These are phyloP conservation scores for Spondyliosoma cantharus DNA, from an alignment of 2,797 vertebrate species.

Conservation along the genomic window DNA sequence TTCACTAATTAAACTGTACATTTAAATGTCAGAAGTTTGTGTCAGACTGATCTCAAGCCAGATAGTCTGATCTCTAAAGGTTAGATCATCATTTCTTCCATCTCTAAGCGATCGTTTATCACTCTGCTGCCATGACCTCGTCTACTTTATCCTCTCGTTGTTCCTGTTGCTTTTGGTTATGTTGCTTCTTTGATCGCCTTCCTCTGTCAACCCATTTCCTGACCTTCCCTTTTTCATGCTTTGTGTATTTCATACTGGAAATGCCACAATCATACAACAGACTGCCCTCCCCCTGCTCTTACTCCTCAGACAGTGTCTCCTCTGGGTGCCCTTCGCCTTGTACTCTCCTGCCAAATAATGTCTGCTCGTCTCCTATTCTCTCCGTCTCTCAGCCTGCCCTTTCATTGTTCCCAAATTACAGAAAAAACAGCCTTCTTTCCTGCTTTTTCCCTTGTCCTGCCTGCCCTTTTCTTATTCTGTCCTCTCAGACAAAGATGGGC, in stretches of 20 bases:
- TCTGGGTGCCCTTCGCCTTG: constrained; percentile 41
- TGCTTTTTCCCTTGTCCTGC: background rate
- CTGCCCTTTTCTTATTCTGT: constrained; percentile 18
- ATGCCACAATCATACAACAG: constrained; percentile 29
- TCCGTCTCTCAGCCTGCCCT: constrained; percentile 34
- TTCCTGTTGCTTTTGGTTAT: constrained; percentile 5
- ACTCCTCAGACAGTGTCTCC: constrained; percentile 33
- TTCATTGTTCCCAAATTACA: constrained; percentile 23
- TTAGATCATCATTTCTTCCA: constrained; percentile 5
- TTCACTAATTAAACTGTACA: background rate
- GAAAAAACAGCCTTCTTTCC: constrained; percentile 25
- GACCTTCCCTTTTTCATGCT: constrained; percentile 35
- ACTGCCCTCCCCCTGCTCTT: constrained; percentile 11
- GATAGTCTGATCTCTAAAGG: constrained; percentile 9
- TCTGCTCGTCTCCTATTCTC: constrained; percentile 33
- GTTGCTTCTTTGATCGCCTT: background rate
- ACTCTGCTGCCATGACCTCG: background rate
- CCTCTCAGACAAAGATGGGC: constrained; percentile 36
- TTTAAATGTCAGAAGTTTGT: background rate
- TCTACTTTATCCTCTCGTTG: background rate
- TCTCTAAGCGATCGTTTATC: background rate
- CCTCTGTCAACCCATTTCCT: constrained; percentile 2
- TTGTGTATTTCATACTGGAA: constrained; percentile 20
- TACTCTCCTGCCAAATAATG: constrained; percentile 29
- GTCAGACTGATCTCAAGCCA: background rate